Percentiles rank a stretch among this genome's conserved stretches.
Evolutionary conservation across 2,888 invertebrate genomes (phyloP).

Genomic region (Athripsodes cinereus): DNA sequence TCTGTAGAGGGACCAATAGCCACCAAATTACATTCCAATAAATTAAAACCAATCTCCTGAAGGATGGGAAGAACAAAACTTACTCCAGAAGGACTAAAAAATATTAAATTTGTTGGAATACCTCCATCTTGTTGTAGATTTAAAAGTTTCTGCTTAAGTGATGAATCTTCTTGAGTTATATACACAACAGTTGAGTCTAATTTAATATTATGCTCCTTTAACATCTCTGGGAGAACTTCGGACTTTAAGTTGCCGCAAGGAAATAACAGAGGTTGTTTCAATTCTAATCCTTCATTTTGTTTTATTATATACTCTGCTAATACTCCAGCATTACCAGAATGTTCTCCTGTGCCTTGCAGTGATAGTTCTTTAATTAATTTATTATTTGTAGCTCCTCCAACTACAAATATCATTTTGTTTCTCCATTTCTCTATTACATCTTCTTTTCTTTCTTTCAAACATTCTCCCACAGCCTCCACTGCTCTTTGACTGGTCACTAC

Average conservation of each 20-base stretch:
- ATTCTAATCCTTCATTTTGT: slow-evolving; percentile 34
- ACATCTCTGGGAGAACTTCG: slow-evolving; percentile 42
- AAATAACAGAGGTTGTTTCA: slow-evolving; percentile 42
- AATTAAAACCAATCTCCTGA: slow-evolving; percentile 30
- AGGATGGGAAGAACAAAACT: slow-evolving; percentile 42
- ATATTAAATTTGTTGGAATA: slow-evolving; percentile 48
- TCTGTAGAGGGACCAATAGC: slow-evolving; percentile 55
- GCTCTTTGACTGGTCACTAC: slow-evolving; percentile 53
- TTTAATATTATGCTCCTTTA: slow-evolving; percentile 37
- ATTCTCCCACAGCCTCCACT: slow-evolving; percentile 43
- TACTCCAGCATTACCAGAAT: slow-evolving; percentile 49
- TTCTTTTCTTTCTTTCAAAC: slow-evolving; percentile 32
- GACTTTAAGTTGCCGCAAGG: slow-evolving; percentile 53
- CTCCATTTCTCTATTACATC: slow-evolving; percentile 35
- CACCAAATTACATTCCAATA: slow-evolving; percentile 36
- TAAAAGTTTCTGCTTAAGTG: slow-evolving; percentile 33
- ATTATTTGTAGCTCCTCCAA: slow-evolving; percentile 50
- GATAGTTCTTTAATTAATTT: slow-evolving; percentile 39
- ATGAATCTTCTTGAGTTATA: slow-evolving; percentile 45
- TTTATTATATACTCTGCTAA: slow-evolving; percentile 46
- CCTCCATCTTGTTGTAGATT: slow-evolving; percentile 33
- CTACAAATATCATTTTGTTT: slow-evolving; percentile 43
- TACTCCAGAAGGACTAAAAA: slow-evolving; percentile 56
- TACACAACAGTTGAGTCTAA: slow-evolving; percentile 49
- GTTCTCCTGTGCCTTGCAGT: slow-evolving; percentile 45